Conservation (phyloP, 2,113 vertebrate species). For the Pelobates fuscus region DNA sequence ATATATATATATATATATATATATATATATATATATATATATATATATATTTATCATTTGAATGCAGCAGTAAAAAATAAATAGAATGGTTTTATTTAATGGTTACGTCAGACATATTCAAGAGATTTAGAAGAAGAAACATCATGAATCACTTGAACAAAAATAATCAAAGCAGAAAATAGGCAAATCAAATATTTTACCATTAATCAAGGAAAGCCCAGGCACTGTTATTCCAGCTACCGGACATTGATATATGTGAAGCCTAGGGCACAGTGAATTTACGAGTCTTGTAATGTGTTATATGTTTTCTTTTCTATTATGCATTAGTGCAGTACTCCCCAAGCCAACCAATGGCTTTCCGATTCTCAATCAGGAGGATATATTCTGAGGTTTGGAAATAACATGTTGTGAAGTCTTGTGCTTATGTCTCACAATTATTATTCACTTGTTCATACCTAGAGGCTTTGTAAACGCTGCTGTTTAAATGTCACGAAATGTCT, state of each 20-base stretch:
- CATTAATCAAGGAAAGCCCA: constrained; percentile 44
- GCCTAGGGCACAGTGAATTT: constrained; percentile 44
- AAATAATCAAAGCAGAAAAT: constrained; percentile 40
- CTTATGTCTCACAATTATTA: constrained; percentile 29
- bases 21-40: too few relatives aligned
- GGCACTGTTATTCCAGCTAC: constrained; percentile 41
- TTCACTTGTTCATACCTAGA: constrained; percentile 41
- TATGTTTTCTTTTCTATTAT: constrained; percentile 46
- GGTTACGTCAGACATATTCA: not conserved
- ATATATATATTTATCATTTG: too few relatives aligned
- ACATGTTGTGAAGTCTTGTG: constrained; percentile 35
- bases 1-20: too few relatives aligned
- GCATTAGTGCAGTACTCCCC: constrained; percentile 21
- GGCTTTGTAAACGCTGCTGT: constrained; percentile 32
- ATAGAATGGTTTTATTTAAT: too few relatives aligned
- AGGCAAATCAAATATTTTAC: constrained; percentile 46
- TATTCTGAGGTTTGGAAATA: constrained; percentile 40
- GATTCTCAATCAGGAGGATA: constrained; percentile 35
- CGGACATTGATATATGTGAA: constrained; percentile 45
- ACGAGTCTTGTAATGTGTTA: constrained; percentile 42
- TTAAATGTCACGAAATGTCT: constrained; percentile 32
- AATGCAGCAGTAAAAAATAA: too few relatives aligned
- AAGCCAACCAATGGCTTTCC: constrained; percentile 30
- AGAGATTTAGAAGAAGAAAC: constrained; percentile 20
- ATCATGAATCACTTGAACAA: constrained; percentile 33